Conservation (phyloP, 2,113 vertebrate genomes). For the Chloebia gouldiae region DNA sequence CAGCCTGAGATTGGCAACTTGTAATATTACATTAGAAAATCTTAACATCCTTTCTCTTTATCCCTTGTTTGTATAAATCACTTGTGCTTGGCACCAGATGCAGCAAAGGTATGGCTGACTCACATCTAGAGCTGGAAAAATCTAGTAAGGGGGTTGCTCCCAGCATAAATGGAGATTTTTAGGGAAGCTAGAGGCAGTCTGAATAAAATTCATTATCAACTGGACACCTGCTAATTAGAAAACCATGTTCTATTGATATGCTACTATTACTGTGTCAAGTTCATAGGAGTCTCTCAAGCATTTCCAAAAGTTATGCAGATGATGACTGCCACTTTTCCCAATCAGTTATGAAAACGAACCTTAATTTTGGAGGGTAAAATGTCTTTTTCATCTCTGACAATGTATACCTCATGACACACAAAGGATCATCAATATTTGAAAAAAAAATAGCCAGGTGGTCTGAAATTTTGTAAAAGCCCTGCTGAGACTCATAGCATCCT, state of each 20-base stretch:
- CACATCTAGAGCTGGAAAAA: not conserved
- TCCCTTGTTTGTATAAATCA: not conserved
- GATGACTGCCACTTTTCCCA: not conserved
- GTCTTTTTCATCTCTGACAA: not conserved
- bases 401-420: not conserved
- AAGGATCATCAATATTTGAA: not conserved
- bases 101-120: not conserved
- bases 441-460: not conserved
- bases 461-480: not conserved
- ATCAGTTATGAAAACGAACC: not conserved
- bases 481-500: not conserved
- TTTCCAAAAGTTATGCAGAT: not conserved
- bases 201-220: not conserved
- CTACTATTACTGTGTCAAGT: not conserved
- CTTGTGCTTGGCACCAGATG: not conserved
- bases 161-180: not conserved
- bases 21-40: not conserved
- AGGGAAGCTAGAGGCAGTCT: not conserved
- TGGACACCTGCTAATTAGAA: not conserved
- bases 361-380: not conserved
- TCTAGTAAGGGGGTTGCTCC: not conserved
- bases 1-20: not conserved
- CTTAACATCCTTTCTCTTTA: not conserved
- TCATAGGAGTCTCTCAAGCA: not conserved
- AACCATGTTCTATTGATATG: not conserved